Conservation (phyloP, 2,888 invertebrate genomes). For the Orthosia incerta region DNA sequence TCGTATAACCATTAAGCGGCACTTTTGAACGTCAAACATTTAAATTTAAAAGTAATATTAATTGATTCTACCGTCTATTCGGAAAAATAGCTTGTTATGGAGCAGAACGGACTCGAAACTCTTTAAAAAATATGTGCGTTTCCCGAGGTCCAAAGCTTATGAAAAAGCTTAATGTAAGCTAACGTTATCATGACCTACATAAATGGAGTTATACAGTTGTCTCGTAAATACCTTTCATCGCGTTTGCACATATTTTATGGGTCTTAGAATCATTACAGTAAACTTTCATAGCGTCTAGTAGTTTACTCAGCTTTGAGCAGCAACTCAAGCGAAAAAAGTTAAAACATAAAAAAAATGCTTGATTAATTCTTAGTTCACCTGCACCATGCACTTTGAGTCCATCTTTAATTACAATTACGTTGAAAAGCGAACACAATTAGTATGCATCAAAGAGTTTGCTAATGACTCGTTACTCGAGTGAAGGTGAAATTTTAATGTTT, state of each 20-base stretch:
- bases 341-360: background rate
- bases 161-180: too few relatives aligned
- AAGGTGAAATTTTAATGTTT: slow-evolving; percentile 86
- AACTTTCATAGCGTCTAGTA: too few relatives aligned
- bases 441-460: slow-evolving; percentile 83
- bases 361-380: slow-evolving; percentile 18
- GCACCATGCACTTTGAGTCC: slow-evolving; percentile 48
- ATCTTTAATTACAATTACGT: slow-evolving; percentile 73
- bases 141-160: too few relatives aligned
- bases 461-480: slow-evolving; percentile 77
- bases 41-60: too few relatives aligned
- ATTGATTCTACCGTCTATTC: too few relatives aligned
- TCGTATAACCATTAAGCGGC: too few relatives aligned
- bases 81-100: too few relatives aligned
- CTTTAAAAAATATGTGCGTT: too few relatives aligned
- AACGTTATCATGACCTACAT: background rate
- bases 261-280: background rate
- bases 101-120: too few relatives aligned
- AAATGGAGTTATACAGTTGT: background rate
- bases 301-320: slow-evolving; percentile 1
- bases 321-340: background rate
- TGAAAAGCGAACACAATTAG: slow-evolving; percentile 77
- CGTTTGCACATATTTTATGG: background rate
- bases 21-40: too few relatives aligned
- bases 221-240: background rate